A percentile compares a stretch with the other conserved stretches of the same genome.
Evolutionary conservation across 2,888 invertebrate genomes (phyloP).

Genomic region (Agrochola macilenta): DNA sequence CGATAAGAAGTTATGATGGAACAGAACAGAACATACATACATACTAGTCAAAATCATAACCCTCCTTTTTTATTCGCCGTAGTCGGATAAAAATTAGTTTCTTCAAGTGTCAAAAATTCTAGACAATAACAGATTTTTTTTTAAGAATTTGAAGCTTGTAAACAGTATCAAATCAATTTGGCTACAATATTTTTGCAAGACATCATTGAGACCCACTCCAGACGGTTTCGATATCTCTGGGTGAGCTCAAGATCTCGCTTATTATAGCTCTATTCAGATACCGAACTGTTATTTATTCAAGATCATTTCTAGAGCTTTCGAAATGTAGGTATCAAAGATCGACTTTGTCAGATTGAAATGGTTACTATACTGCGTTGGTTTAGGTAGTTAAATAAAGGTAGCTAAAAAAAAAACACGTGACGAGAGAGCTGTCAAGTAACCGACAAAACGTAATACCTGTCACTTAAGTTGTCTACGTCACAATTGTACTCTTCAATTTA

Average conservation of each 20-base stretch:
- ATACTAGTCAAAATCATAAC: no score
- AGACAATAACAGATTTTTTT: background rate
- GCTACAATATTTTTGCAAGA: conserved; percentile 22
- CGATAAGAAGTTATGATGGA: no score
- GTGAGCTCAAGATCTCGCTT: conserved; percentile 29
- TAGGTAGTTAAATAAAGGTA: no score
- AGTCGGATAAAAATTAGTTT: background rate
- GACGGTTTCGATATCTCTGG: conserved; percentile 14
- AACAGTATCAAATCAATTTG: conserved; percentile 7
- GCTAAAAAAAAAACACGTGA: no score
- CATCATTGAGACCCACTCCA: conserved; percentile 49
- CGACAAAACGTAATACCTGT: no score
- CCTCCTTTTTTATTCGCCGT: no score
- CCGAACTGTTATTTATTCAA: conserved; percentile 26
- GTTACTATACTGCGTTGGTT: no score
- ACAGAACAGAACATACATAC: no score
- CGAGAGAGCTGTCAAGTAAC: no score
- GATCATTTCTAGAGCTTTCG: conserved; percentile 6
- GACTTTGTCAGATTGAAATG: background rate
- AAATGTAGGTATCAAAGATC: background rate
- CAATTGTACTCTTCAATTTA: no score
- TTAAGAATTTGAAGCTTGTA: background rate
- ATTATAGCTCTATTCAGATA: conserved; percentile 19
- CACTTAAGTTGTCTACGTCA: no score
- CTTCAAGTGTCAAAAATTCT: background rate